Conservation (phyloP, 2,888 invertebrate genomes). For the Drepana falcataria region DNA sequence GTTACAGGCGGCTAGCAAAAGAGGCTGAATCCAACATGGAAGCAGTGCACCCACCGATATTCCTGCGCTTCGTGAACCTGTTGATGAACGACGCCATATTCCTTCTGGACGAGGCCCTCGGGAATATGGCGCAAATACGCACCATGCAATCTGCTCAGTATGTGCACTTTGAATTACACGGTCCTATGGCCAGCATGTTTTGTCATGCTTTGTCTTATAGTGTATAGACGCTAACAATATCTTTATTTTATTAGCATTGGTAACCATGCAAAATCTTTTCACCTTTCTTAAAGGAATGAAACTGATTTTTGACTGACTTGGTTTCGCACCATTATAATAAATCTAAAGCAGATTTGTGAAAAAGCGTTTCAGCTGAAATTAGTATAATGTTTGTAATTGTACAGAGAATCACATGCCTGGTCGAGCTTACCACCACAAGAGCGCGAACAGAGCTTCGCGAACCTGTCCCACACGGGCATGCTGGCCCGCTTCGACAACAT, state of each 20-base stretch:
- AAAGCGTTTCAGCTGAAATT: not conserved
- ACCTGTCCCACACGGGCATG: constrained; percentile 87
- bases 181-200: not conserved
- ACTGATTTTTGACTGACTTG: too few species aligned
- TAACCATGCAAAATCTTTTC: too few species aligned
- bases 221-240: too few species aligned
- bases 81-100: constrained; percentile 98
- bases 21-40: constrained; percentile 94
- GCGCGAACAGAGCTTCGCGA: constrained; percentile 84
- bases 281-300: too few species aligned
- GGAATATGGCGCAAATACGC: constrained; percentile 92
- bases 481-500: constrained; percentile 95
- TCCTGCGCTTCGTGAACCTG: constrained; percentile 96
- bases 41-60: constrained; percentile 92
- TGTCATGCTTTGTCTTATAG: too few species aligned
- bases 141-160: constrained; percentile 88
- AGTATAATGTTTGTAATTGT: not conserved
- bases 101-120: constrained; percentile 93
- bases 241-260: too few species aligned
- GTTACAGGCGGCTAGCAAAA: constrained; percentile 82
- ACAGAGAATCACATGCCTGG: constrained; percentile 88
- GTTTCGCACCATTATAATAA: too few species aligned
- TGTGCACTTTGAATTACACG: constrained; percentile 21
- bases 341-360: too few species aligned
- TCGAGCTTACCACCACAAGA: constrained; percentile 82